Base-by-base conservation (phyloP, 1,140 invertebrate genomes). In the Cheumatopsyche charites region DNA sequence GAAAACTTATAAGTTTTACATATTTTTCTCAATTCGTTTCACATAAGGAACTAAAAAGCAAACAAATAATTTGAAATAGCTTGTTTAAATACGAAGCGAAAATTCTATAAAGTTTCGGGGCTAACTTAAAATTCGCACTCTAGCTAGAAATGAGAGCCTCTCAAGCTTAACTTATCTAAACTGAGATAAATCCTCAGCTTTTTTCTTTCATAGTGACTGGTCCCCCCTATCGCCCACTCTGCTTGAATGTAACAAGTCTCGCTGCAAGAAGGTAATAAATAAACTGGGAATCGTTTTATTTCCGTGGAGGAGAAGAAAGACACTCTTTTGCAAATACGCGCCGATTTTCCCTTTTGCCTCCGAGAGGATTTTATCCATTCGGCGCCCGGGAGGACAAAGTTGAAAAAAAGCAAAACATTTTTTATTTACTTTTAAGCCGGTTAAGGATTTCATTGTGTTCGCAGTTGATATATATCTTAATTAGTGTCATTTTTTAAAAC, bases 111-210 rank as follows among this genome's bases (percentile, higher is more conserved):
- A 36, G 29, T 36, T 36, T 36, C 9, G 29, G n/a, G n/a, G 29
- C 29, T 36, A 36, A 36, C 29, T 36, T 36, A 36, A 36, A 36
- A 36, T 36, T 15, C 47, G 47, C 47, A 52, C 19, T 52, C 47
- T n/a, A 17, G 47, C 19, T 17, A 17, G 15, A 19, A 52, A 52
- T 52, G 47, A 52, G 47, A 15, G 29, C 7, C 19, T 52, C 23
- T 62, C 23, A 6, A 13, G 58, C 26, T 62, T 62, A 62, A 62
- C 58, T 62, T 62, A 62, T 62, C 58, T 62, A 36, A 62, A 62
- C 23, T 36, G 23, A 25, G 58, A 62, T 62, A 62, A 62, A 62
- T 62, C 26, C 58, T 29, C 12, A n/a, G 25, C 23, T 62, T 62
- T 62, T 58, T 52, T 17, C 15, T 52, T 19, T 52, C 47, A 52